phyloP scores from a whole-genome alignment of 2,113 vertebrate species.

The Colistium nudipinnis region DNA sequence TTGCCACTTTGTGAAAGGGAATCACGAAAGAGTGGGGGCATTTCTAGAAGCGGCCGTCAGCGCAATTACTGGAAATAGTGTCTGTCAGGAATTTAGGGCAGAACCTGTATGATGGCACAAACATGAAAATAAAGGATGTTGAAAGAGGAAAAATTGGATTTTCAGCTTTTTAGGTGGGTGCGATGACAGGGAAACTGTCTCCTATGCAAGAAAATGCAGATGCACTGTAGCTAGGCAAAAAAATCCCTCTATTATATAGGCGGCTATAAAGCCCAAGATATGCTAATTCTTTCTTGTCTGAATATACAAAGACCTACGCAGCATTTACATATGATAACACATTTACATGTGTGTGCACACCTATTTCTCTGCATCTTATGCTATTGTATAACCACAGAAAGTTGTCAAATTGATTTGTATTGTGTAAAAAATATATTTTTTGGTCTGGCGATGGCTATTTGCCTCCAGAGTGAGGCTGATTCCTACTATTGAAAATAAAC shows the following conservation, averaged over 20 bases:
- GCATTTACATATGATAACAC: constrained; percentile 6
- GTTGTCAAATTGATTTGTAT: neutral
- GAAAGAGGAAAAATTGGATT: constrained; percentile 50
- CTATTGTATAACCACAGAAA: neutral
- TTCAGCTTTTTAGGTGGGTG: constrained; percentile 33
- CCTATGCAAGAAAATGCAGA: constrained; percentile 49
- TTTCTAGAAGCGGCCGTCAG: constrained; percentile 78
- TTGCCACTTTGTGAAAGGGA: constrained; percentile 42
- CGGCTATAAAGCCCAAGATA: constrained; percentile 32
- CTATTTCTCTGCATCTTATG: too few relatives aligned
- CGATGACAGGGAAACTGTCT: constrained; percentile 27
- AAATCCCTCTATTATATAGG: constrained; percentile 40
- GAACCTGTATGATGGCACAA: constrained; percentile 49
- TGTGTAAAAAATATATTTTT: constrained; percentile 10
- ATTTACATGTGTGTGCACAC: constrained; percentile 9
- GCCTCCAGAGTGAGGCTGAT: constrained; percentile 2
- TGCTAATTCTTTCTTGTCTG: constrained; percentile 39
- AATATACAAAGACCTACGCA: constrained; percentile 39
- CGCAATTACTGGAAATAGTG: constrained; percentile 84
- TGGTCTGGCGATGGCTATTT: neutral
- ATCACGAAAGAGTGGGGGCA: constrained; percentile 73
- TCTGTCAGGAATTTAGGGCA: constrained; percentile 79
- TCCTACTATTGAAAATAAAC: too few relatives aligned
- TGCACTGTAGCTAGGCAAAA: constrained; percentile 25
- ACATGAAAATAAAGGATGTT: constrained; percentile 57